Evolutionary conservation across 2,113 vertebrate species (phyloP), one percentile per base, ranked within the genome.

Genomic region (Dasyprocta punctata): DNA sequence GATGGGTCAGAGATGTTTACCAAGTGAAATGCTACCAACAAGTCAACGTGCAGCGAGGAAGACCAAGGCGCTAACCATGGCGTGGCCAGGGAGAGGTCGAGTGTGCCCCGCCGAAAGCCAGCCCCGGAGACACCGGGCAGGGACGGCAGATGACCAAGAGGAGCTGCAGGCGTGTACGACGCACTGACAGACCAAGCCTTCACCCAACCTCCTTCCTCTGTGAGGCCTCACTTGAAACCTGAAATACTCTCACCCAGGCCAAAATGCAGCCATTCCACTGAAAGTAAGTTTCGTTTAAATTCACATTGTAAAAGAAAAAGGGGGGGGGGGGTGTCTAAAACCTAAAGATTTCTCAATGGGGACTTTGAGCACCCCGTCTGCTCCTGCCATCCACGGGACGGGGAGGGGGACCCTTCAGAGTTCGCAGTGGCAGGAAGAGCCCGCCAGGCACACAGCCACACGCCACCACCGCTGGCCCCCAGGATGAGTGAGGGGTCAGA

Each of bases 21-120:
- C 89, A 22, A 20, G 16, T 13, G 41, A 77, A 60, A 44, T 7
- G 44, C 78, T 33, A 54, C 49, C 8, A 41, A 75, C 47, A 19
- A 28, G 13, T 9, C 26, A 22, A 61, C 0, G 0, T 0, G 33
- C n/a, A 7, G 30, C 41, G n/a, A 41, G 0, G 20, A 12, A 82
- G 63, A 36, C 11, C 1, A 5, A 19, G n/a, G 11, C 8, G 36
- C 22, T 7, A 28, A 20, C 26, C 6, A 16, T 0, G 14, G 1
- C 1, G 4, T 47, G 41, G 26, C 26, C 38, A 58, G 7, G 8
- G 77, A 22, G 36, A 77, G 26, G 33, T 58, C 38, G 47, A 0
- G 13, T 11, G 4, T 17, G 47, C 47, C 0, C 49, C 4, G 9
- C 9, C 1, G 38, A 65, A 49, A 69, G 44, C 22, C 10, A 5